Conservation (phyloP, 2,888 invertebrate genomes). For the Neuroscelio doddi region DNA sequence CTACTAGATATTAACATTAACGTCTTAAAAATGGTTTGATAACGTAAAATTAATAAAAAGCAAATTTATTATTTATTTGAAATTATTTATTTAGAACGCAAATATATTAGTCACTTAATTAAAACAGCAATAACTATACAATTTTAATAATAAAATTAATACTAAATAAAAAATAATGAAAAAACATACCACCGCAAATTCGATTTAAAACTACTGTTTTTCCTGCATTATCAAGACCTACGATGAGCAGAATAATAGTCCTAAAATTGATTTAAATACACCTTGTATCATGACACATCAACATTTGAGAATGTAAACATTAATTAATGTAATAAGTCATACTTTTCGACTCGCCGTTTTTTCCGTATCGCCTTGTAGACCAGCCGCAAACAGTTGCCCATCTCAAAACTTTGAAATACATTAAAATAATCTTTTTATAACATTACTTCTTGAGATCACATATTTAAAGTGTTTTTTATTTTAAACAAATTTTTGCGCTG, state of each 20-base stretch:
- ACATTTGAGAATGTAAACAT: background rate
- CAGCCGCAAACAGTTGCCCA: slow-evolving; percentile 44
- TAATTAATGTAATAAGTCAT: slow-evolving; percentile 1
- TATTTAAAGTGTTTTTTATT: slow-evolving; percentile 1
- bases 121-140: too few relatives aligned
- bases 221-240: slow-evolving; percentile 94
- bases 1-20: too few relatives aligned
- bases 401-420: slow-evolving; percentile 19
- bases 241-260: slow-evolving; percentile 84
- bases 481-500: slow-evolving; percentile 10
- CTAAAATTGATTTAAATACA: slow-evolving; percentile 66
- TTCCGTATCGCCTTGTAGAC: slow-evolving; percentile 25
- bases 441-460: background rate
- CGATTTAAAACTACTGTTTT: slow-evolving; percentile 87
- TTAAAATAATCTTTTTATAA: slow-evolving; percentile 8
- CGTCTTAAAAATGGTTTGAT: too few relatives aligned
- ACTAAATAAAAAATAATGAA: background rate
- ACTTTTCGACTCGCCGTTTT: slow-evolving; percentile 42
- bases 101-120: too few relatives aligned
- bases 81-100: too few relatives aligned
- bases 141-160: too few relatives aligned
- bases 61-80: too few relatives aligned
- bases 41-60: too few relatives aligned
- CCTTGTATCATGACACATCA: background rate
- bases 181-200: slow-evolving; percentile 75